Base-by-base conservation (phyloP, 2,113 vertebrate species). In the Jaculus jaculus region DNA sequence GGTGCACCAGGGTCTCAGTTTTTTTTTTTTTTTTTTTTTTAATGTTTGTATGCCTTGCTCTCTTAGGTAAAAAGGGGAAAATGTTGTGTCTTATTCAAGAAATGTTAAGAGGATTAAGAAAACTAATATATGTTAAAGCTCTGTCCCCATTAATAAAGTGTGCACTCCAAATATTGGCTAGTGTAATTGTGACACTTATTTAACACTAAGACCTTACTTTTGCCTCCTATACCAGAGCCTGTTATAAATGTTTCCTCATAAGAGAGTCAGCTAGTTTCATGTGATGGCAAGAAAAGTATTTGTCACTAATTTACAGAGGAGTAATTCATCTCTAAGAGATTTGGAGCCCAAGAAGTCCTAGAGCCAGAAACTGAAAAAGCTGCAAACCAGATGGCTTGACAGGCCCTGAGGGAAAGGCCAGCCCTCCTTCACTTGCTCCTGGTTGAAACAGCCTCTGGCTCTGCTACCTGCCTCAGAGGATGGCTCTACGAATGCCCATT, bases 261-360 rank as follows among this genome's bases (percentile, higher is more conserved):
- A 20, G 23, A 20, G 61, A 21, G 5, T 63, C 17, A 21, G 23
- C 61, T 24, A 63, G 61, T 63, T 24, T 24, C 6, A 21, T 63
- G 54, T 16, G 54, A 54, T 54, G 54, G 54, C 54, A 54, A 54
- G 54, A 54, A 54, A 54, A 7, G 54, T 54, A 54, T 16, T 63
- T 63, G 23, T 42, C 18, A 58, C 84, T 28, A 68, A 20, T 69
- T 65, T 84, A 73, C 4, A 61, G 30, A 92, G 30, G 32, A 68
- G 24, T 12, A 80, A 69, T 75, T 90, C 2, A 58, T 88, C 28
- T 91, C 39, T 60, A 84, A 87, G 73, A 66, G 30, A 93, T 93
- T 81, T 77, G 42, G 30, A 63, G 23, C 15, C 26, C 10, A 42
- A 89, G 30, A 30, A 72, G 58, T 28, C 4, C 63, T 51, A 72